A percentile compares a stretch with the other conserved stretches of the same genome.
These are phyloP conservation scores for Otus scops DNA, from an alignment of 2,797 vertebrate species.

Conservation along the genomic window DNA sequence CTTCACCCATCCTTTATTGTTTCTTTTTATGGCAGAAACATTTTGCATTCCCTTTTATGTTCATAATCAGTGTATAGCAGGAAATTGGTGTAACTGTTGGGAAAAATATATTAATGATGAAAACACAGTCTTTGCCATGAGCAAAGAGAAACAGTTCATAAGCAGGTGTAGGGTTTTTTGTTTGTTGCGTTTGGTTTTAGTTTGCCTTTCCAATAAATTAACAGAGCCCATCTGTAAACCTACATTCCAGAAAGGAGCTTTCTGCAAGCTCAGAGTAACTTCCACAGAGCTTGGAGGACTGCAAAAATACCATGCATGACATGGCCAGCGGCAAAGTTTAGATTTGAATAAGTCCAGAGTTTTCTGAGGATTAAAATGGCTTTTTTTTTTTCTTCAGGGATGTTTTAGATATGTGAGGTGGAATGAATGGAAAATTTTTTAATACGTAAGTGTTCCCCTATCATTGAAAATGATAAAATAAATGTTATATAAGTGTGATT, in stretches of 20 bases:
- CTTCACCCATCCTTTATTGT: conserved; percentile 21
- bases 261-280: neutral
- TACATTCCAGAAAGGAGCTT: neutral
- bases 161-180: neutral
- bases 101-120: neutral
- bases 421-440: neutral
- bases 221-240: neutral
- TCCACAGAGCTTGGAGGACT: neutral
- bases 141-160: neutral
- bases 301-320: neutral
- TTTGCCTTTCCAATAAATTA: neutral
- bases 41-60: neutral
- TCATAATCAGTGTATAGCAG: neutral
- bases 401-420: neutral
- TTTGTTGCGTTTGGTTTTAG: neutral
- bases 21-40: neutral
- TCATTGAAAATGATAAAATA: neutral
- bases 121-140: neutral
- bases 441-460: neutral
- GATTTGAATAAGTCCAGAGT: neutral
- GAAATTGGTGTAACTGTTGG: neutral
- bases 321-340: neutral
- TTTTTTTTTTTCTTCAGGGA: neutral
- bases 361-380: neutral
- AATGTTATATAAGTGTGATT: neutral